These are phyloP conservation scores for Phenganax stokvisi DNA, from an alignment of 92 coral and sea anemone genomes.

Conservation along the genomic window DNA sequence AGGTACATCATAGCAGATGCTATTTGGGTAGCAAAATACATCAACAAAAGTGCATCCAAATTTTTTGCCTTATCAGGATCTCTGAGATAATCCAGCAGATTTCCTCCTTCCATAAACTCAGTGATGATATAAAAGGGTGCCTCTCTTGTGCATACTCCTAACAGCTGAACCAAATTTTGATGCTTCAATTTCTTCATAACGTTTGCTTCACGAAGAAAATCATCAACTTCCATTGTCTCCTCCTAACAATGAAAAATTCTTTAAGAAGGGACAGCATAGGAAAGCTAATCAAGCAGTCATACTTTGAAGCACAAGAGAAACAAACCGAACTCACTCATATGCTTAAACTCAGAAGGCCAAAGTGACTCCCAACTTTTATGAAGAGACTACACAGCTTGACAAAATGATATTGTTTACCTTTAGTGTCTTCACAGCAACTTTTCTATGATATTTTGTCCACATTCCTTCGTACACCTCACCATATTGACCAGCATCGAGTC, in stretches of 20 bases:
- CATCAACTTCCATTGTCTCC: conserved; percentile 99
- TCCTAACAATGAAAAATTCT: conserved; percentile 48
- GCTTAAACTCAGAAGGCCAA: background rate
- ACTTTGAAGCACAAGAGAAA: no score
- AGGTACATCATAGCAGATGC: conserved; percentile 90
- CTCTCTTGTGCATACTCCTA: conserved; percentile 95
- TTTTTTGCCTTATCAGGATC: conserved; percentile 69
- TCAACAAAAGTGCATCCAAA: conserved; percentile 80
- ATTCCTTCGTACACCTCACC: conserved; percentile 97
- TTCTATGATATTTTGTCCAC: conserved; percentile 82
- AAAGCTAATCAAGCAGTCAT: no score
- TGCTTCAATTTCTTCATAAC: conserved; percentile 91
- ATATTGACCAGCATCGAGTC: conserved; percentile 93
- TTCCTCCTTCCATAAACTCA: conserved; percentile 90
- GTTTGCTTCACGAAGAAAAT: conserved; percentile 85
- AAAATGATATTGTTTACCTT: conserved; percentile 57
- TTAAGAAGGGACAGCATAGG: background rate
- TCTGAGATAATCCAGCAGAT: conserved; percentile 83
- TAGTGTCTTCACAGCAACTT: conserved; percentile 90
- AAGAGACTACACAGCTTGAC: background rate
- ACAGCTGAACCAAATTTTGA: conserved; percentile 76
- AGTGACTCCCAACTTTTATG: no score
- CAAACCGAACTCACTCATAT: no score
- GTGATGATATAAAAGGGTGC: conserved; percentile 94
- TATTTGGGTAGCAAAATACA: conserved; percentile 92